Base-by-base conservation (phyloP, 2,888 invertebrate species). In the Drosophila dives region DNA sequence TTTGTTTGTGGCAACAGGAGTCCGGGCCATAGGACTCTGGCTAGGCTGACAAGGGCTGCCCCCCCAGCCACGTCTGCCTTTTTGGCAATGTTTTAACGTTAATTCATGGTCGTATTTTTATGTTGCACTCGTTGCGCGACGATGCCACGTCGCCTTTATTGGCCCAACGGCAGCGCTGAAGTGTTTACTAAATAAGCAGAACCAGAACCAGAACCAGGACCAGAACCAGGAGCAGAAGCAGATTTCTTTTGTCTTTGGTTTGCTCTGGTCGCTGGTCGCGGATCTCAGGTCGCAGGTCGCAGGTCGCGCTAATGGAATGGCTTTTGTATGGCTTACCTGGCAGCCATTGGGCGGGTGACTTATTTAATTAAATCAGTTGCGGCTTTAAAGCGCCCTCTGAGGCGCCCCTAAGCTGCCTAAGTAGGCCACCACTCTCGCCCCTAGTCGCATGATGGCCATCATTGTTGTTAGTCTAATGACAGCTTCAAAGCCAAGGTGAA, bases 31-130 rank as follows among this genome's bases (percentile, higher is more conserved):
- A 36, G 36, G 36, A 64, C 23, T 51, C 45, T 40, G 33, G 38
- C 38, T 50, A 45, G 32, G 48, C 48, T 36, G 26, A 23, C 23
- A 54, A 33, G 17, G 54, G 11, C 40, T 42, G 33, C 4, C 40
- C 26, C 26, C 20, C 12, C 7, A 4, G 33, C 20, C 17, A 3
- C n/a, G 64, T 45, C 77, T 78, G 75, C 78, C 77, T 75, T 82
- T 85, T 81, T 80, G 88, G 89, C 84, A 87, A 82, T 91, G 91
- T 90, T 90, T 88, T 83, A 86, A 90, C 86, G 86, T 86, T 90
- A 90, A 90, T 91, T 91, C 90, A 85, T 86, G 89, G 83, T 84
- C 83, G 83, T 84, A 83, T 88, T 90, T 90, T 90, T 91, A 83
- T 86, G 90, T 81, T 88, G 90, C 90, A 83, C 84, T 83, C 84